Evolutionary conservation across 1,140 invertebrate genomes (phyloP), one percentile per base, ranked within the genome.

Genomic region (Tetranychus urticae): DNA sequence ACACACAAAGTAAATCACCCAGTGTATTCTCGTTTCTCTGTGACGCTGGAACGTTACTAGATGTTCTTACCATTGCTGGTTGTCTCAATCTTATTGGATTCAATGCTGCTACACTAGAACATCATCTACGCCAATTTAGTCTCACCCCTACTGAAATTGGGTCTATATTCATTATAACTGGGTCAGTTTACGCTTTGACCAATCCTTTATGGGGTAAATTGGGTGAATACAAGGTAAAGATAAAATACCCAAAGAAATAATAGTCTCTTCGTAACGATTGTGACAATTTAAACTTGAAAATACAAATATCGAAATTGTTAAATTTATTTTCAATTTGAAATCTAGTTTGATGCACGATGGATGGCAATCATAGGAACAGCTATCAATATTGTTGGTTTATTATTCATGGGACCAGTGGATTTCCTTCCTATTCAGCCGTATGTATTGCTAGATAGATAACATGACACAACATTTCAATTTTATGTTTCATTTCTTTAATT

Each of bases 121-220:
- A 66, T 14, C 72, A 72, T 65, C 63, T 73, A 3, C n/a, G 65
- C 10, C 58, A 66, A 59, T 64, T 64, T 59, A 39, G 59, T 12
- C 73, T 89, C 58, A 80, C 66, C 23, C 84, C 85, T 0, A 77
- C 86, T 7, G 68, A 85, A 8, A 73, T 88, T 39, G 87, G 87
- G 0, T 69, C 88, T 13, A 83, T 88, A 79, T 91, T 91, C 70
- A 79, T 91, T 14, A 82, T 90, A 52, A 88, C 86, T 68, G 87
- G 87, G 3, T 86, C 82, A 1, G 79, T 82, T 13, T 91, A 90
- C 71, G 86, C 85, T 1, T 48, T 85, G 0, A 83, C 83, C 0
- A 84, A 86, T 0, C 86, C 87, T 0, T 72, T 75, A 13, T 89
- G 83, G 81, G 86, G 87, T 35, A 83, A 79, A 78, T 65, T 87